Evolutionary conservation across 2,113 vertebrate species (phyloP), one percentile per base, ranked within the genome.

Genomic region (Caranx melampygus): DNA sequence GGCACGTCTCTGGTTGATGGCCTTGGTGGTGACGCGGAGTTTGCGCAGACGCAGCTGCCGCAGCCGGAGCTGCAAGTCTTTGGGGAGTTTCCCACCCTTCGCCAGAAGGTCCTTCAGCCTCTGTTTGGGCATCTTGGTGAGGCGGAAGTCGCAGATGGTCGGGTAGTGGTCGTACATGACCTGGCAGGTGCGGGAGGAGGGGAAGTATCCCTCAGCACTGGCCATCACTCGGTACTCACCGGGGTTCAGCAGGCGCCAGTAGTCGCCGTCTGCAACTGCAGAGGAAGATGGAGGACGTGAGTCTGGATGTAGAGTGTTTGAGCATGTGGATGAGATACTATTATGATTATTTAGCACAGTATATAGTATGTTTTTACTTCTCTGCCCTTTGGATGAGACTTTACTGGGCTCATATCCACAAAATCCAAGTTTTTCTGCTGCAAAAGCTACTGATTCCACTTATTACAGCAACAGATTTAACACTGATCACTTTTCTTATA

Each of bases 161-260:
- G 98, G 97, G 16, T 95, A 96, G 0, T 95, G 94, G 72, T 99
- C 96, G 0, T 98, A 99, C 86, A 95, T 95, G 55, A 99, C 98
- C 0, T 81, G 94, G 92, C 97, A 99, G 47, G 92, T 96, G 81
- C 96, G 96, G 34, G 93, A 73, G 0, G 94, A 94, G 0, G 96
- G 94, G 7, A 93, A 85, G 85, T 95, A 99, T 62, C 96, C 96
- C 34, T 97, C 95, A 0, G 96, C 97, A 0, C 82, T 94, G 0
- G 87, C 97, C 0, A 90, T 96, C 63, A 99, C 95, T 0, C 93
- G 93, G 88, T 99, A 98, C 72, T 99, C 97, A 0, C 98, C 98
- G 0, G 98, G 98, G 80, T 99, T 99, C 86, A 99, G 93, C 90
- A 99, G 95, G 37, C 97, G 96, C 97, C 97, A 99, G 87, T 95